Conservation (phyloP, 2,797 vertebrate genomes). For the Darevskia mixta region DNA sequence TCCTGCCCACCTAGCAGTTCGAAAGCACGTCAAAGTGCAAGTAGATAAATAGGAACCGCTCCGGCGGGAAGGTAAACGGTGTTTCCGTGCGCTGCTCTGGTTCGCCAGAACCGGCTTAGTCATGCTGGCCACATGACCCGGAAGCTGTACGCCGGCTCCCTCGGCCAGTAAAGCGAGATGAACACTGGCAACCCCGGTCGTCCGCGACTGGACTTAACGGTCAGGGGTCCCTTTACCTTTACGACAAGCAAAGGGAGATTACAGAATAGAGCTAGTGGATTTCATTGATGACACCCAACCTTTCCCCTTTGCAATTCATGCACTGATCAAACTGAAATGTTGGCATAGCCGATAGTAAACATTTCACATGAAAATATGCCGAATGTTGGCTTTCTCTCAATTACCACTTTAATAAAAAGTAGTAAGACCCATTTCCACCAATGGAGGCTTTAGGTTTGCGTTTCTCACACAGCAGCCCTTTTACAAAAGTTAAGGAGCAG, state of each 20-base stretch:
- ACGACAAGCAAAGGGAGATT: not conserved
- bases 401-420: not conserved
- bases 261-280: not conserved
- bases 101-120: too few species aligned
- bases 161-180: too few species aligned
- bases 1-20: too few species aligned
- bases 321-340: not conserved
- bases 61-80: too few species aligned
- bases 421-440: not conserved
- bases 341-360: not conserved
- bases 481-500: not conserved
- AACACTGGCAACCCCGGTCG: too few species aligned
- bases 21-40: too few species aligned
- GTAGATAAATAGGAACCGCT: too few species aligned
- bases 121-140: too few species aligned
- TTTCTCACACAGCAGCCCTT: not conserved
- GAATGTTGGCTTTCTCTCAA: not conserved
- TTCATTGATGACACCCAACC: not conserved
- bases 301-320: not conserved
- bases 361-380: not conserved
- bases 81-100: too few species aligned
- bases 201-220: too few species aligned
- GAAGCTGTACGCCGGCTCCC: too few species aligned
- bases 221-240: too few species aligned
- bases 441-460: not conserved